Evolutionary conservation across 2,113 vertebrate species (phyloP), one percentile per base, ranked within the genome.

Genomic region (Xiphophorus couchianus): DNA sequence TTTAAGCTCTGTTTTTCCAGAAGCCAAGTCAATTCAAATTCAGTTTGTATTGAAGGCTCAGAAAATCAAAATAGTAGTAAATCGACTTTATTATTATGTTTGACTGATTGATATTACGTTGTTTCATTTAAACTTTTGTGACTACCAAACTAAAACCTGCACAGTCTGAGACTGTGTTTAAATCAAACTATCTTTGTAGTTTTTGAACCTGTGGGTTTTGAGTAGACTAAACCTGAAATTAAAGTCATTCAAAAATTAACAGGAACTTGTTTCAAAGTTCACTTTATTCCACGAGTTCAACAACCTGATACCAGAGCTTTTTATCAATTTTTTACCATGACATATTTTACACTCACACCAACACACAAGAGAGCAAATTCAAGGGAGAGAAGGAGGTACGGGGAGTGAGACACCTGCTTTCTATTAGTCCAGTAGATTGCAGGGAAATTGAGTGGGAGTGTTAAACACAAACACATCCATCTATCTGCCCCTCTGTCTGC

Each of bases 401-500:
- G n/a, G 69, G 77, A 75, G 66, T 71, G 25, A 54, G 61, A 85
- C 92, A 92, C 86, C 76, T 93, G 92, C 80, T 90, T 93, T 87
- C 76, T 86, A 92, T 93, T 92, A 92, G 77, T 84, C 81, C 84
- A 74, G 75, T 84, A 87, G 81, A 90, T 91, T 90, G 82, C 78
- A 83, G 79, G 86, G 86, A 86, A 90, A 90, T 91, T 89, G 86
- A 90, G 90, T 84, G 88, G 90, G 88, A 90, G 86, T 90, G 84
- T 93, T 90, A 86, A 89, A 89, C 87, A 90, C 86, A 90, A 86
- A 90, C 85, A 88, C 88, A 88, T 91, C 80, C 88, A 90, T 90
- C 83, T 87, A 88, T 90, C 78, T 88, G 77, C 77, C 74, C 83
- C 86, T 87, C 85, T 85, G 84, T 86, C 89, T 73, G 66, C 48